Evolutionary conservation across 1,140 invertebrate species (phyloP).

Genomic region (Orussus abietinus): DNA sequence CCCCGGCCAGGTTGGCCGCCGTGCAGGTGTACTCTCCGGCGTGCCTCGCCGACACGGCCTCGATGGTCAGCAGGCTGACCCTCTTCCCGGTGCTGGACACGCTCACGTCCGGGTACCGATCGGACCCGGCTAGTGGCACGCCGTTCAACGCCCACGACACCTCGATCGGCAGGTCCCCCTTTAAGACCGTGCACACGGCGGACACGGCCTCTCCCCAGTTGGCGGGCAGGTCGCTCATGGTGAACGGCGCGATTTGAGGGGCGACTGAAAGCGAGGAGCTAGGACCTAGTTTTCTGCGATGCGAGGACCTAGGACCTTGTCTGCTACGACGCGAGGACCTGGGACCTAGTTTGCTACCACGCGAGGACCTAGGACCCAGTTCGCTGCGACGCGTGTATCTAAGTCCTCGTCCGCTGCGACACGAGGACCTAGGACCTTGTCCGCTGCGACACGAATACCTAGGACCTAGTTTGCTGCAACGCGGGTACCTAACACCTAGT

Average conservation of each 20-base stretch:
- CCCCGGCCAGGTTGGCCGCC: slow-evolving; percentile 71
- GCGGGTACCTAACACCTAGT: too few species aligned
- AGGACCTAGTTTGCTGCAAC: too few species aligned
- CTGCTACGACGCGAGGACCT: too few species aligned
- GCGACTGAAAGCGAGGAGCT: slow-evolving; percentile 54
- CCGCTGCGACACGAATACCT: too few species aligned
- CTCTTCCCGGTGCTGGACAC: slow-evolving; percentile 57
- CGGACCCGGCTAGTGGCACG: slow-evolving; percentile 37
- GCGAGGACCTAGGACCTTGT: too few species aligned
- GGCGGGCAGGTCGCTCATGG: slow-evolving; percentile 65
- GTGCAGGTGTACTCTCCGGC: slow-evolving; percentile 75
- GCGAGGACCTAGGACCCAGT: too few species aligned
- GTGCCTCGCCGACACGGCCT: slow-evolving; percentile 67
- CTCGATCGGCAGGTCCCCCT: slow-evolving; percentile 66
- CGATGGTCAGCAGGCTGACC: slow-evolving; percentile 62
- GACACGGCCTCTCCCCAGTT: slow-evolving; percentile 71
- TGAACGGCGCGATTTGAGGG: slow-evolving; percentile 65
- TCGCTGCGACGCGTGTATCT: too few species aligned
- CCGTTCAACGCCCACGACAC: slow-evolving; percentile 62
- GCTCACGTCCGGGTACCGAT: slow-evolving; percentile 37
- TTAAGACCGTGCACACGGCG: slow-evolving; percentile 65
- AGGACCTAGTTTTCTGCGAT: too few species aligned
- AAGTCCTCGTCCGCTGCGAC: too few species aligned
- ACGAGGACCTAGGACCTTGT: too few species aligned
- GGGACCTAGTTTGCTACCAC: too few species aligned